phyloP scores from a whole-genome alignment of 2,113 vertebrate species.

The Festucalex cinctus region DNA sequence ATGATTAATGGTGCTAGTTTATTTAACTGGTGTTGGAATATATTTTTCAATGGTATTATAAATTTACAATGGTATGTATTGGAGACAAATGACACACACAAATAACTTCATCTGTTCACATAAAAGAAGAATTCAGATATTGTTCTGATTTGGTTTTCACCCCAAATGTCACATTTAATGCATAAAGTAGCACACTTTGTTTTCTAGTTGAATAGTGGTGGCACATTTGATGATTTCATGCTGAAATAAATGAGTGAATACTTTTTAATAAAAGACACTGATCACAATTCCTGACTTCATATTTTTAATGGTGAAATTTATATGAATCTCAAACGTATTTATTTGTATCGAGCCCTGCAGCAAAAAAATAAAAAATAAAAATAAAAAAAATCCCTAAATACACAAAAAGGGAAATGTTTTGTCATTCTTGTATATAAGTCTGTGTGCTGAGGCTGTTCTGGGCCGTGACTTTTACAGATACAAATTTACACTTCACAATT shows the following conservation, averaged over 20 bases:
- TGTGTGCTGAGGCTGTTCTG: background rate
- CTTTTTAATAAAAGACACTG: background rate
- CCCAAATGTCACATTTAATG: background rate
- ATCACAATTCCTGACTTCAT: background rate
- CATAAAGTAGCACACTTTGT: background rate
- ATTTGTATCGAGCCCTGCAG: background rate
- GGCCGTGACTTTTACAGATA: no score
- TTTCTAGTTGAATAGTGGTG: background rate
- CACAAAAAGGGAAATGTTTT: no score
- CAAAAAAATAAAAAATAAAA: background rate
- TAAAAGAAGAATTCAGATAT: background rate
- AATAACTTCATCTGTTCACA: background rate
- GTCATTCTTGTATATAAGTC: background rate
- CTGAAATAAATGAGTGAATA: background rate
- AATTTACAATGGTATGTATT: no score
- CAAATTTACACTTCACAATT: no score
- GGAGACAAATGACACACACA: background rate
- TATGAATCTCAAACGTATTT: background rate
- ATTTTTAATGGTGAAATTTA: background rate
- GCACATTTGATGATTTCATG: background rate
- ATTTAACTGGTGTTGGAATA: conserved; percentile 3
- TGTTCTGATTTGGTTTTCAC: background rate
- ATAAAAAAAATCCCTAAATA: background rate
- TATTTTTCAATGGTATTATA: background rate
- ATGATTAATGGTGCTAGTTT: conserved; percentile 39